Conservation (phyloP, 2,797 vertebrate genomes). For the Lagocephalus sceleratus region DNA sequence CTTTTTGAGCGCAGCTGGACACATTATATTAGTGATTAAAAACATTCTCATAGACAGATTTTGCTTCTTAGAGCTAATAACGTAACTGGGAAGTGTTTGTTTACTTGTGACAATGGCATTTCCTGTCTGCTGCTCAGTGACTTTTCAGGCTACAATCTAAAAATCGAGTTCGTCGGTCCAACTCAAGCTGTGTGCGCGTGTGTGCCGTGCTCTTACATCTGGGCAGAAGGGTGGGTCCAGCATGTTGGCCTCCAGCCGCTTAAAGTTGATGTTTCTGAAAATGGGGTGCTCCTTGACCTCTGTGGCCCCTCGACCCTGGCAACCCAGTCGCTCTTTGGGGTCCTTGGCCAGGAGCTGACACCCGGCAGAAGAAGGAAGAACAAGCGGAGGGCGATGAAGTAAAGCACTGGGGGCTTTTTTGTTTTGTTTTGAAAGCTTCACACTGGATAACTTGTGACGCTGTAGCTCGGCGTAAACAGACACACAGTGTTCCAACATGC, state of each 20-base stretch:
- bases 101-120: slow-evolving; percentile 60
- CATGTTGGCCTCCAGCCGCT: slow-evolving; percentile 86
- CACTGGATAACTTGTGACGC: slow-evolving; percentile 12
- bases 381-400: slow-evolving; percentile 12
- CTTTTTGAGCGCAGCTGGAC: too few relatives aligned
- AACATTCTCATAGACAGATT: not conserved
- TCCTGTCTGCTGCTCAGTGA: slow-evolving; percentile 47
- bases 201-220: slow-evolving; percentile 77
- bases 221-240: slow-evolving; percentile 88
- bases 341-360: slow-evolving; percentile 86
- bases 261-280: slow-evolving; percentile 91
- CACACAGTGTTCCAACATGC: slow-evolving; percentile 9
- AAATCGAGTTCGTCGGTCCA: slow-evolving; percentile 4
- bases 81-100: slow-evolving; percentile 39
- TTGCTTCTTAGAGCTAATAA: slow-evolving; percentile 2
- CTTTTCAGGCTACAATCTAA: slow-evolving; percentile 16
- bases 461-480: slow-evolving; percentile 8
- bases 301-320: slow-evolving; percentile 78
- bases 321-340: slow-evolving; percentile 83
- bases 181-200: not conserved
- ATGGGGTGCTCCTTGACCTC: slow-evolving; percentile 85
- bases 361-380: slow-evolving; percentile 11
- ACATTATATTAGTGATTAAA: too few relatives aligned
- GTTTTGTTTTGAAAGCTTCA: not conserved
- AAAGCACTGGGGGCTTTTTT: not conserved